phyloP scores from a whole-genome alignment of 2,797 vertebrate genomes.

The Lateolabrax maculatus region DNA sequence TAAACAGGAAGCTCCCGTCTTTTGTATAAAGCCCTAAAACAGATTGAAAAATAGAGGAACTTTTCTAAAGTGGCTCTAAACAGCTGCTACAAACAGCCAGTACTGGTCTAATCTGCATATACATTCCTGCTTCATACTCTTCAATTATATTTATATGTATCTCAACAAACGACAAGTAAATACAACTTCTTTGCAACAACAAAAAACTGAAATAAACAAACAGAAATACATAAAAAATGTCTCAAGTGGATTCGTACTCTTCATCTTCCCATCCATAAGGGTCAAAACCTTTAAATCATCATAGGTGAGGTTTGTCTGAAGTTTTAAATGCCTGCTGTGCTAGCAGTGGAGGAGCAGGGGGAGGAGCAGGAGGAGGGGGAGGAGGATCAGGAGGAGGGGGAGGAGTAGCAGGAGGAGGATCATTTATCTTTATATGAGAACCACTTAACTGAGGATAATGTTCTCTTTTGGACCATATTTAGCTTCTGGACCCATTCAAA shows the following conservation, averaged over 20 bases:
- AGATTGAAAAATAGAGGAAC: conserved; percentile 95
- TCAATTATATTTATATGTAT: conserved; percentile 60
- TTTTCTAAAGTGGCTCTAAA: conserved; percentile 87
- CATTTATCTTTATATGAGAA: no score
- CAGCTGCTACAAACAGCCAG: conserved; percentile 92
- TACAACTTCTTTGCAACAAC: conserved; percentile 93
- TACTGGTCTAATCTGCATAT: conserved; percentile 95
- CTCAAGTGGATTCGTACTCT: conserved; percentile 88
- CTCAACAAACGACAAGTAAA: conserved; percentile 94
- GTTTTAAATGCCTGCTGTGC: conserved; percentile 78
- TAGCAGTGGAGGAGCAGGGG: conserved; percentile 88
- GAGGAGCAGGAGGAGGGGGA: no score
- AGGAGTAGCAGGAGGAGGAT: no score
- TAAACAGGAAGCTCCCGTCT: conserved; percentile 94
- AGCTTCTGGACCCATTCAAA: neutral
- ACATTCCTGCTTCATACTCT: conserved; percentile 96
- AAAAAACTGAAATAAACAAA: conserved; percentile 84
- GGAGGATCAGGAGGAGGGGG: no score
- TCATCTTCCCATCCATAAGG: conserved; percentile 74
- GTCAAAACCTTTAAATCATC: conserved; percentile 83
- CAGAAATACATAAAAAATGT: conserved; percentile 91
- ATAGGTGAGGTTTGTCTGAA: conserved; percentile 89
- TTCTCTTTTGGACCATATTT: neutral
- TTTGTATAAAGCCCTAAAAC: conserved; percentile 94
- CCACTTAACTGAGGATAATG: neutral